Evolutionary conservation across 1,140 invertebrate genomes (phyloP), one percentile per base, ranked within the genome.

Genomic region (Eciton burchellii): DNA sequence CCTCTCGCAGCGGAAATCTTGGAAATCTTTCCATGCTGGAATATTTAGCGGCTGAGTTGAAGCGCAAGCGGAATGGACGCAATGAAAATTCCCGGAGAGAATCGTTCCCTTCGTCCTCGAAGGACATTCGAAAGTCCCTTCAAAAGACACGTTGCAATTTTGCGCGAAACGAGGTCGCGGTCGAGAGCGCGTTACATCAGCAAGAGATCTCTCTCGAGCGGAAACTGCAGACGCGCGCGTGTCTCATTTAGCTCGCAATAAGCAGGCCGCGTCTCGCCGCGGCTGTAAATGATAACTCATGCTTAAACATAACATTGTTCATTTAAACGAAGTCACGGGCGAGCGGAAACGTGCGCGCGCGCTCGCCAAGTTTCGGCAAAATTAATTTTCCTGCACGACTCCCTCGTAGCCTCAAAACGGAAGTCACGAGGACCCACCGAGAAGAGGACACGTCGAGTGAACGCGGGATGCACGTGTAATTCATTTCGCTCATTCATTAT

Each of bases 401-500:
- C 41, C 21, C 68, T 70, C 74, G 49, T 57, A 71, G n/a, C 47
- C 21, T 21, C 56, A 54, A 72, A 49, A 81, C 71, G 81, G 81
- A 87, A 86, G 86, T 83, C 60, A 54, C 66, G 29, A 54, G 54
- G 8, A 62, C 41, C 24, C 16, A 49, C 71, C 24, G 24, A 35
- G 35, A 35, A 35, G 35, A 35, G 35, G 2, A n/a, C n/a, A n/a
- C 35, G 35, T 2, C 29, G 57, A 68, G 47, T 72, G 83, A 83
- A 79, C 57, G 56, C 47, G 68, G 57, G 73, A 35, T 47, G 81
- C 73, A 41, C 72, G 81, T 68, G 72, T 56, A 86, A 87, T 87
- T 86, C 81, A 86, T 87, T 84, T 81, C 62, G 81, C 54, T 86
- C 85, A 54, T 87, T 86, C 85, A 87, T 87, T 86, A 84, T 84